Conservation (phyloP, 2,113 vertebrate species). For the Polypterus bichir region DNA sequence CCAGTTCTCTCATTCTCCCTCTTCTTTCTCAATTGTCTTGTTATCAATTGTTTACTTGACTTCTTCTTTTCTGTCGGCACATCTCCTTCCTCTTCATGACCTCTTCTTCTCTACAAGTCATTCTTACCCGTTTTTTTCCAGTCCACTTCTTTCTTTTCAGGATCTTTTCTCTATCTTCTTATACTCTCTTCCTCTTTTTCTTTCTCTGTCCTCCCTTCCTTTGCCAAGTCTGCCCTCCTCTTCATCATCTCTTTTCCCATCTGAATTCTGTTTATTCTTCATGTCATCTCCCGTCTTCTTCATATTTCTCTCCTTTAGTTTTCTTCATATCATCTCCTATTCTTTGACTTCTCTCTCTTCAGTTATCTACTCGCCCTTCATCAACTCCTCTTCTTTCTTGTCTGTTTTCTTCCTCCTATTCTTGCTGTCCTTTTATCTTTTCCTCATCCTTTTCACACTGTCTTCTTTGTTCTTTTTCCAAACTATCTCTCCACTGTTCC, state of each 20-base stretch:
- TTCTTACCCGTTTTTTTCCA: slow-evolving; percentile 46
- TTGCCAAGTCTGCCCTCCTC: too few relatives aligned
- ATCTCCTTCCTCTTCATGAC: slow-evolving; percentile 9
- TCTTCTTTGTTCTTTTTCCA: neutral
- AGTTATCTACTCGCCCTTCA: too few relatives aligned
- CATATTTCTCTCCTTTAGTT: too few relatives aligned
- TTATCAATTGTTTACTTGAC: slow-evolving; percentile 51
- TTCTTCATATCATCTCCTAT: too few relatives aligned
- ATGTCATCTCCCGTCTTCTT: too few relatives aligned
- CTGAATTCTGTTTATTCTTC: too few relatives aligned
- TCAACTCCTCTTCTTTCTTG: neutral
- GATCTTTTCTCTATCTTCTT: slow-evolving; percentile 8
- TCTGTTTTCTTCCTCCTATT: neutral
- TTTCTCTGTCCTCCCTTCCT: too few relatives aligned
- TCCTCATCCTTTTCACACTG: slow-evolving; percentile 12
- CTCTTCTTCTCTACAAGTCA: slow-evolving; percentile 20
- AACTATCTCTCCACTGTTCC: too few relatives aligned
- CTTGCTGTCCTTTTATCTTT: slow-evolving; percentile 7
- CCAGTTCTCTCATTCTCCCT: too few relatives aligned
- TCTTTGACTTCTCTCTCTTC: too few relatives aligned
- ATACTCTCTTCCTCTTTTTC: slow-evolving; percentile 1
- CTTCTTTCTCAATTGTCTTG: slow-evolving; percentile 20
- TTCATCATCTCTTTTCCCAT: too few relatives aligned
- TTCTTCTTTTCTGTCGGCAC: slow-evolving; percentile 21
- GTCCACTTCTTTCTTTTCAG: slow-evolving; percentile 30